Evolutionary conservation across 2,113 vertebrate genomes (phyloP).

Genomic region (Nyctibius bracteatus): DNA sequence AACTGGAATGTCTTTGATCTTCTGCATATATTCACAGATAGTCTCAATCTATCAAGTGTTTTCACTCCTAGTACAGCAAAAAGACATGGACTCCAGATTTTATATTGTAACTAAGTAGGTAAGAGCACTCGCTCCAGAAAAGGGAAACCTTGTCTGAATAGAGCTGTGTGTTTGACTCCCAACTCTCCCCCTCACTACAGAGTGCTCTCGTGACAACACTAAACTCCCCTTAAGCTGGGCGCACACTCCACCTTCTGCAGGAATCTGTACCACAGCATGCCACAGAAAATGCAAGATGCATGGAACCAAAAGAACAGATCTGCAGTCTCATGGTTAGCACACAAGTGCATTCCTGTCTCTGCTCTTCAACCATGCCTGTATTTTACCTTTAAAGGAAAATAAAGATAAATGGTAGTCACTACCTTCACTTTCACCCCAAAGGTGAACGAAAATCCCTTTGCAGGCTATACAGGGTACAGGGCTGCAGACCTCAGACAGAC

Average conservation of each 20-base stretch:
- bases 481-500: background rate
- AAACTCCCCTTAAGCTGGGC: background rate
- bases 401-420: background rate
- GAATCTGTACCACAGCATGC: background rate
- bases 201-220: background rate
- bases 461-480: background rate
- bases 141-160: background rate
- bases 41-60: background rate
- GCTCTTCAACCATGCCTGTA: background rate
- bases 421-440: background rate
- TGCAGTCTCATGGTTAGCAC: background rate
- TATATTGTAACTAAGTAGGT: background rate
- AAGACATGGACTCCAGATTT: background rate
- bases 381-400: background rate
- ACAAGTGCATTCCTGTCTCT: background rate
- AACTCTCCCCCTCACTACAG: background rate
- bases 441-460: background rate
- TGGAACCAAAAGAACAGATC: background rate
- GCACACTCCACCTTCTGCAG: background rate
- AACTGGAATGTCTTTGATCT: background rate
- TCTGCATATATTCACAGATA: background rate
- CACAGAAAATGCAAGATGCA: background rate
- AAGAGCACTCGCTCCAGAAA: background rate
- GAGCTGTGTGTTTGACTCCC: background rate
- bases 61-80: background rate